phyloP scores from a whole-genome alignment of 2,113 vertebrate genomes.

The Jaculus jaculus region DNA sequence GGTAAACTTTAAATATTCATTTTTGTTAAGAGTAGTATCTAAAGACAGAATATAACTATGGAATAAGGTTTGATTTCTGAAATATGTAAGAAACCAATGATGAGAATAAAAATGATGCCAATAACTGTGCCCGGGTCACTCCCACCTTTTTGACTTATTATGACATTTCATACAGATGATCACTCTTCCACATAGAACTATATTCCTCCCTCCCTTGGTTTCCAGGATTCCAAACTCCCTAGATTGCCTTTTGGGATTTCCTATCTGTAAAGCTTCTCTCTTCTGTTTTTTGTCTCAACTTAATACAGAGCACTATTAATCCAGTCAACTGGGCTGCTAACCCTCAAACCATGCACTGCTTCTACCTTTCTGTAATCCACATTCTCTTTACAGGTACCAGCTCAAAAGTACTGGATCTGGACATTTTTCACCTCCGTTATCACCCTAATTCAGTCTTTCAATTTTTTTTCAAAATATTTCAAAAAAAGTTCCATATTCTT shows the following conservation, averaged over 20 bases:
- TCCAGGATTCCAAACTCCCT: neutral
- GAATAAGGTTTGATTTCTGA: neutral
- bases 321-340: neutral
- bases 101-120: neutral
- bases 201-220: neutral
- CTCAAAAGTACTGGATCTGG: neutral
- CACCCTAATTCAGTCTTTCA: neutral
- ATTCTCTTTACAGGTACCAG: neutral
- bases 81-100: neutral
- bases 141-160: neutral
- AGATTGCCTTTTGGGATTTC: neutral
- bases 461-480: constrained; percentile 15
- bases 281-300: neutral
- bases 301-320: neutral
- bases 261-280: neutral
- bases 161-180: neutral
- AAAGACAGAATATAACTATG: neutral
- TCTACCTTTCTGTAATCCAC: neutral
- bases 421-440: neutral
- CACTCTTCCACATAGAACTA: neutral
- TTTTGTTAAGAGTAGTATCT: neutral
- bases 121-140: neutral
- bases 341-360: neutral
- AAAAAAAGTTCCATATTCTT: neutral
- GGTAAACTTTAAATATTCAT: neutral